Evolutionary conservation across 2,113 vertebrate species (phyloP).

Genomic region (Hemichromis elongatus): DNA sequence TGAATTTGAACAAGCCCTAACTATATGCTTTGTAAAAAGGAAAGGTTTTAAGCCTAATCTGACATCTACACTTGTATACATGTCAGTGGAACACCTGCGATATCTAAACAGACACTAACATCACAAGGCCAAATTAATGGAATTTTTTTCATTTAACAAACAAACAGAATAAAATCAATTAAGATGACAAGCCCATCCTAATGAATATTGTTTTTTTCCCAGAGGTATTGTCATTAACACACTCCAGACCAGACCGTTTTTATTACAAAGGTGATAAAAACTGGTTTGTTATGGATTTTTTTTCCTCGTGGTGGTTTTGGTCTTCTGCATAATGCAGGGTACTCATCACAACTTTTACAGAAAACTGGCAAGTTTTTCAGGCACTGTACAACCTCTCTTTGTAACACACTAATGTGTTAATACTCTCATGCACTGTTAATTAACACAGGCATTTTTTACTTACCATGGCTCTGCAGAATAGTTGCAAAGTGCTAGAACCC

Average conservation of each 20-base stretch:
- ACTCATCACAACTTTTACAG: not conserved
- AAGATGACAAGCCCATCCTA: not conserved
- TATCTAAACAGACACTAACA: not conserved
- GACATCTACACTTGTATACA: no score
- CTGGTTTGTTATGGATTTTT: not conserved
- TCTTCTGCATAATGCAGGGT: not conserved
- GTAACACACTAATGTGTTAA: not conserved
- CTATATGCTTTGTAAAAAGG: no score
- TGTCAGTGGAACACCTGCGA: not conserved
- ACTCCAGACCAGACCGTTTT: not conserved
- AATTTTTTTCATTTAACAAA: not conserved
- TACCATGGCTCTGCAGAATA: not conserved
- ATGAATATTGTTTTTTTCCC: not conserved
- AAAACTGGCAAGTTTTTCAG: not conserved
- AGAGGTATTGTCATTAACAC: not conserved
- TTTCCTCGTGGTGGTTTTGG: not conserved
- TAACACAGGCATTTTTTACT: not conserved
- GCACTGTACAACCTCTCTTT: not conserved
- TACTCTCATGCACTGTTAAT: not conserved
- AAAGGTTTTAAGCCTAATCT: no score
- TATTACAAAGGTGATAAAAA: not conserved
- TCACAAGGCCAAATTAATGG: not conserved
- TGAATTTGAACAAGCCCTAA: not conserved
- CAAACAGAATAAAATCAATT: not conserved
- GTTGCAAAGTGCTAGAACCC: not conserved